Base-by-base conservation (phyloP, 2,888 invertebrate genomes). In the Cerastis rubricosa region DNA sequence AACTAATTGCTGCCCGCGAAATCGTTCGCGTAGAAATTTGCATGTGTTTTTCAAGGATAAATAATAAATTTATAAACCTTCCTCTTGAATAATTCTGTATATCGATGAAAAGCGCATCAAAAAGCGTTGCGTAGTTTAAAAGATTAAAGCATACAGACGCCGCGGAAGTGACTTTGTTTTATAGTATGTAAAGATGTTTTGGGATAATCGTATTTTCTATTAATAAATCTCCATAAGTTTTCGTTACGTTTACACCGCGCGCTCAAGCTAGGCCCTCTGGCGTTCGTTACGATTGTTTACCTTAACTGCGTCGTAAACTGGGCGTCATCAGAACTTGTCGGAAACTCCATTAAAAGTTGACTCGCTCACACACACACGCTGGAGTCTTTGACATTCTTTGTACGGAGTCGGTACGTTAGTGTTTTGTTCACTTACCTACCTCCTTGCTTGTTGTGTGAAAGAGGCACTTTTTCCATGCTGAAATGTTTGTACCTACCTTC, bases 341-440 rank as follows among this genome's bases (percentile, higher is more conserved):
- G 63, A 51, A 84, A 87, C 70, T 87, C 85, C 68, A 87, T 87
- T 87, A 87, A 72, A 87, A 87, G 76, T 87, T 87, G 71, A 61
- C 68, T 78, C 43, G 69, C 82, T 69, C 54, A 66, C 69, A 71
- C 68, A 73, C 66, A 47, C 61, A 9, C 25, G 12, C 49, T 47
- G 17, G 25, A 67, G 40, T 40, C 63, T 79, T 71, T 67, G 71
- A 49, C 19, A 71, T 71, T 80, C 68, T 83, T 76, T 71, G 43
- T 71, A 22, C 14, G 19, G 17, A 47, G 54, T 57, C 67, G 5
- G 8, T 35, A 35, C n/a, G 45, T 47, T 64, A 22, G 40, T 70
- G 25, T 76, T 12, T 63, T 80, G 69, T 73, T 59, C 61, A 54
- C 17, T 54, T 51, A 51, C 43, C 43, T 59, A 35, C 45, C 35